Evolutionary conservation across 2,888 invertebrate genomes (phyloP).

Genomic region (Lydus trimaculatus): DNA sequence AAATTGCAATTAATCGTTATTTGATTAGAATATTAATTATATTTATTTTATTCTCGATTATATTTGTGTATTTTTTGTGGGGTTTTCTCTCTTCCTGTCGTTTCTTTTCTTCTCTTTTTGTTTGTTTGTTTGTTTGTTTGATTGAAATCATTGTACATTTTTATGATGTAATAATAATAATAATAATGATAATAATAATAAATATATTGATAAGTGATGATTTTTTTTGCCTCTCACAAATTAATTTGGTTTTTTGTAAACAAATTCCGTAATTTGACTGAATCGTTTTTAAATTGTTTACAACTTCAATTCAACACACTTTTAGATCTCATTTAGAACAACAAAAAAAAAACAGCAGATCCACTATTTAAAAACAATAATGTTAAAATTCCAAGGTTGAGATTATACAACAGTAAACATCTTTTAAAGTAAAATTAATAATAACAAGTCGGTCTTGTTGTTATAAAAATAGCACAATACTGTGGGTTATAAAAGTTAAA

Average conservation of each 20-base stretch:
- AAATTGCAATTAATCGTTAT: not conserved
- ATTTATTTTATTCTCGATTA: slow-evolving; percentile 5
- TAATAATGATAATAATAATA: slow-evolving; percentile 12
- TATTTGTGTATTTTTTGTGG: slow-evolving; percentile 19
- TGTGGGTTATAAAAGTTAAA: slow-evolving; percentile 29
- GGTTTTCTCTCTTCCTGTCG: slow-evolving; percentile 13
- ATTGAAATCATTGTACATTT: slow-evolving; percentile 34
- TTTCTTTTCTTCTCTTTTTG: not conserved
- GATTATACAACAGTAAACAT: slow-evolving; percentile 6
- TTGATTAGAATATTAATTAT: not conserved
- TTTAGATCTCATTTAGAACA: no score
- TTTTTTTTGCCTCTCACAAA: not conserved
- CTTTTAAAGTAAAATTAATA: slow-evolving; percentile 11
- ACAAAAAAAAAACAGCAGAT: no score
- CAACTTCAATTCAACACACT: no score
- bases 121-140: slow-evolving; percentile 2
- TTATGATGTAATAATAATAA: slow-evolving; percentile 29
- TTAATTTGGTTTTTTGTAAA: not conserved
- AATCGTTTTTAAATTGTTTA: no score
- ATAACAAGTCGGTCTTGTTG: slow-evolving; percentile 27
- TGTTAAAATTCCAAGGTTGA: slow-evolving; percentile 35
- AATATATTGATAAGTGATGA: slow-evolving; percentile 8
- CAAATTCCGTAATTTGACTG: no score
- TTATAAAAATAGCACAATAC: slow-evolving; percentile 30
- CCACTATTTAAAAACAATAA: not conserved